Conservation (phyloP, 1,140 invertebrate genomes). For the Ips nitidus region DNA sequence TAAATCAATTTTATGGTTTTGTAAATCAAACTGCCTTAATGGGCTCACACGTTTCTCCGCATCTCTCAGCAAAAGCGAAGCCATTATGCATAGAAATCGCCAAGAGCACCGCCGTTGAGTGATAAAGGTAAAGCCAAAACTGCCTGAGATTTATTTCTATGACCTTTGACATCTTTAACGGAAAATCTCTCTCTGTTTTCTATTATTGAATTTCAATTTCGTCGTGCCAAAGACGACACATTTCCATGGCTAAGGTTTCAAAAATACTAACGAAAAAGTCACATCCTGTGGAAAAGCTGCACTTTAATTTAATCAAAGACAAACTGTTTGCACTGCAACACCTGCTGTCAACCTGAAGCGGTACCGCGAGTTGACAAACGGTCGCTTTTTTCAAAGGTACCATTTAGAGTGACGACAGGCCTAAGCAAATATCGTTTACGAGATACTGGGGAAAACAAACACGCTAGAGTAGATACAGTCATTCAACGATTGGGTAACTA, state of each 20-base stretch:
- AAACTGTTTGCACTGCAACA: slow-evolving; percentile 12
- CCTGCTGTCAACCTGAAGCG: slow-evolving; percentile 24
- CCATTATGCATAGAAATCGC: slow-evolving; percentile 35
- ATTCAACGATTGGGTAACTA: slow-evolving; percentile 17
- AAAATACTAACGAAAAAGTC: not conserved
- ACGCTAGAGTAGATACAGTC: slow-evolving; percentile 11
- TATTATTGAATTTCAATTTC: not conserved
- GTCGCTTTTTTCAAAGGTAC: slow-evolving; percentile 22
- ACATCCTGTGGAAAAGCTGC: slow-evolving; percentile 4
- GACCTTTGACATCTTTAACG: slow-evolving; percentile 24
- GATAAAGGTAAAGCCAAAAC: slow-evolving; percentile 30
- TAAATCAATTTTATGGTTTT: slow-evolving; percentile 55
- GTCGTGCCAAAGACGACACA: not conserved
- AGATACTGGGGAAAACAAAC: slow-evolving; percentile 16
- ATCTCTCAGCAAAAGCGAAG: slow-evolving; percentile 32
- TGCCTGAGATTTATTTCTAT: slow-evolving; percentile 18
- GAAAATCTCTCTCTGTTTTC: not conserved
- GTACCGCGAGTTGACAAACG: slow-evolving; percentile 10
- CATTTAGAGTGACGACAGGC: slow-evolving; percentile 15
- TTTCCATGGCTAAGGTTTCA: not conserved
- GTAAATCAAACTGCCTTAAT: slow-evolving; percentile 53
- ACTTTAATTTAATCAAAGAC: slow-evolving; percentile 11
- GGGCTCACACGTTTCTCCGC: slow-evolving; percentile 40
- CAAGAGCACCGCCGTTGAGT: slow-evolving; percentile 26
- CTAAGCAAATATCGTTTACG: slow-evolving; percentile 22